Base-by-base conservation (phyloP, 1,140 invertebrate species). In the Drusus annulatus region DNA sequence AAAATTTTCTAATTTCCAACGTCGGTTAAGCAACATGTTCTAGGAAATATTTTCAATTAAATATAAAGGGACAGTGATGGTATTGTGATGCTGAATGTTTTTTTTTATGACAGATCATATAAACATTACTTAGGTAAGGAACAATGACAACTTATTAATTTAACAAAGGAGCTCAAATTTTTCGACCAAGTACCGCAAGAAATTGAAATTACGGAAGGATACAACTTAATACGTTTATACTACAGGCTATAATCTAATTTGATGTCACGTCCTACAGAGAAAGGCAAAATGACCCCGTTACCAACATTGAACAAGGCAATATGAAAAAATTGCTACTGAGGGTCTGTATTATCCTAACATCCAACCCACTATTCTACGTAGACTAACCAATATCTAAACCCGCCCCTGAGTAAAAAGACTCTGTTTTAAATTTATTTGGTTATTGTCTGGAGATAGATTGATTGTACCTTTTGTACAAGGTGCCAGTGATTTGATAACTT, bases 211-310 rank as follows among this genome's bases (percentile, higher is more conserved):
- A 69, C 1, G 17, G 4, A 69, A 69, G 51, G 16, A 50, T 69
- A 69, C n/a, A 45, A 69, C 19, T 69, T n/a, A 19, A 45, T 50
- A 69, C 1, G 36, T 17, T 45, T 45, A 69, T 45, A 45, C 8
- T 69, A 69, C 31, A 45, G 3, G 17, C 3, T 0, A 45, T 69
- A 69, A 45, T 45, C 65, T 15, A 69, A 69, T 45, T 50, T 50
- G 36, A 50, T 19, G 65, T 69, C 36, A 21, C 36, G 31, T 69
- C 23, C 10, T 36, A 21, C 4, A 36, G 25, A 21, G 65, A 17
- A 69, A 8, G 51, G 65, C 65, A 50, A 50, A 69, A 69, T 69
- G 65, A 45, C 36, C 31, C 31, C 51, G 36, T 45, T 69, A 69
- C 10, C 28, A 65, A 16, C 31, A 69, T 19, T 50, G 65, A 17